These are phyloP conservation scores for Daphoenositta chrysoptera DNA, from an alignment of 2,113 vertebrate species.

Conservation along the genomic window DNA sequence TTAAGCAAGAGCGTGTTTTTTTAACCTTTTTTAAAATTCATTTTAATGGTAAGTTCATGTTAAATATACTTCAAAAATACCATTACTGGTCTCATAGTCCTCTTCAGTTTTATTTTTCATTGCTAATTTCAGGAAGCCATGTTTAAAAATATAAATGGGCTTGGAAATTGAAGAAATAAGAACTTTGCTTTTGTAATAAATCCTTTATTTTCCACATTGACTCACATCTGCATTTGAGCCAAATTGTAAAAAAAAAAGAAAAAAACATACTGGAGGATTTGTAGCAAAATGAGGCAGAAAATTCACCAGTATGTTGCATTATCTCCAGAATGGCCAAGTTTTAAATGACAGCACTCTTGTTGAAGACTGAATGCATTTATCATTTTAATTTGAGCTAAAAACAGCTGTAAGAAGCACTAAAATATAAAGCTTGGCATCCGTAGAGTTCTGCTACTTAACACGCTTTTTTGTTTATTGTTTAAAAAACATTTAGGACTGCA, in stretches of 20 bases:
- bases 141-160: not conserved
- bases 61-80: not conserved
- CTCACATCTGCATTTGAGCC: not conserved
- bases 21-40: fast-evolving
- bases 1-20: not conserved
- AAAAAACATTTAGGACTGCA: not conserved
- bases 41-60: not conserved
- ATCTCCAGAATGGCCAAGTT: not conserved
- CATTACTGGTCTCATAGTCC: not conserved
- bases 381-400: not conserved
- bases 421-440: not conserved
- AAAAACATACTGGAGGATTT: not conserved
- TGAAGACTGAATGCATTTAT: not conserved
- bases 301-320: not conserved
- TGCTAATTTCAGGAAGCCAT: not conserved
- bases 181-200: not conserved
- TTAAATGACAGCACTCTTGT: not conserved
- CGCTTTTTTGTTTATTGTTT: not conserved
- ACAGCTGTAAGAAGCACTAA: not conserved
- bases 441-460: not conserved
- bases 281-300: not conserved
- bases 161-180: not conserved
- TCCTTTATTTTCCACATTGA: not conserved
- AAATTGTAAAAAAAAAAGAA: not conserved
- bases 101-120: not conserved